These are phyloP conservation scores for Melanocharis versteri DNA, from an alignment of 2,113 vertebrate species.

Conservation along the genomic window DNA sequence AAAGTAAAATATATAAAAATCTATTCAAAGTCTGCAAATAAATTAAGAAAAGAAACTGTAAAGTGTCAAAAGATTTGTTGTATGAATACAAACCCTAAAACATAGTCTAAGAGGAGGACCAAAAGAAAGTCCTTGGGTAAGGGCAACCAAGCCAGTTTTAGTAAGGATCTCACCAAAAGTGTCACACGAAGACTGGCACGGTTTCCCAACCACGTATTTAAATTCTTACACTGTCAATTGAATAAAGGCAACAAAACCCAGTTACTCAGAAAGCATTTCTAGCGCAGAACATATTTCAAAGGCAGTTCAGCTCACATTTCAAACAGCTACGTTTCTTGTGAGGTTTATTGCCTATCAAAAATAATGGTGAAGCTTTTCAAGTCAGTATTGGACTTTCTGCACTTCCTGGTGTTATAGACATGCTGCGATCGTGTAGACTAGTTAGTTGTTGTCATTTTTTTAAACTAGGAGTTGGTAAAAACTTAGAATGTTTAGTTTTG, in stretches of 20 bases:
- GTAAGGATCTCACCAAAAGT: background rate
- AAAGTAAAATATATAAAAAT: conserved; percentile 75
- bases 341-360: conserved; percentile 45
- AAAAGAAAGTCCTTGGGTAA: conserved; percentile 23
- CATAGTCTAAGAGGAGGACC: conserved; percentile 51
- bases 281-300: conserved; percentile 50
- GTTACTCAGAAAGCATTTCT: conserved; percentile 30
- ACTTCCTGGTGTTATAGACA: conserved; percentile 52
- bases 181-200: background rate
- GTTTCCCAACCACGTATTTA: background rate
- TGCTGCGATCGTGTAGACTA: conserved; percentile 45
- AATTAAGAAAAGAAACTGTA: conserved; percentile 71
- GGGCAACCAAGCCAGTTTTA: conserved; percentile 25
- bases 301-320: conserved; percentile 57
- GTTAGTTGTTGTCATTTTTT: conserved; percentile 46
- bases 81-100: conserved; percentile 59
- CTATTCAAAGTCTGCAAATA: conserved; percentile 77
- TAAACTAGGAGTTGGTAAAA: conserved; percentile 53
- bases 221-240: background rate
- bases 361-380: conserved; percentile 43
- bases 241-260: conserved; percentile 53
- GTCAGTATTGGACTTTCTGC: conserved; percentile 38
- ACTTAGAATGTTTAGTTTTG: conserved; percentile 45
- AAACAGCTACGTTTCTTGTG: background rate
- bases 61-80: conserved; percentile 71